These are phyloP conservation scores for Campoletis raptor DNA, from an alignment of 2,888 invertebrate genomes.

Conservation along the genomic window DNA sequence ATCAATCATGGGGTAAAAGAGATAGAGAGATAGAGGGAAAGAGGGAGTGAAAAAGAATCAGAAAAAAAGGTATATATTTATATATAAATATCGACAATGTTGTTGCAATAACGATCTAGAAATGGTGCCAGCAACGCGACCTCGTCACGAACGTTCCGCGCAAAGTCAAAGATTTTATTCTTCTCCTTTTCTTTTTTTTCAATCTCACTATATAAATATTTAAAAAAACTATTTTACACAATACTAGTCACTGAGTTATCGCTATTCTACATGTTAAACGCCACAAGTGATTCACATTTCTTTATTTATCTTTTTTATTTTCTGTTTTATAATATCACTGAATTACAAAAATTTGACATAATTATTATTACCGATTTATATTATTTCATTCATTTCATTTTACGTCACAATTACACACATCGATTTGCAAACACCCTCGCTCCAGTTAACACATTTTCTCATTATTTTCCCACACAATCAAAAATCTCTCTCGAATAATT, in stretches of 20 bases:
- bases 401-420: slow-evolving; percentile 43
- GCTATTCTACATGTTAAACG: slow-evolving; percentile 37
- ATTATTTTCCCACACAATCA: slow-evolving; percentile 13
- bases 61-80: neutral
- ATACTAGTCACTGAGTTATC: slow-evolving; percentile 35
- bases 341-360: slow-evolving; percentile 30
- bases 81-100: slow-evolving; percentile 1
- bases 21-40: neutral
- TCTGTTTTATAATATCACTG: slow-evolving; percentile 43
- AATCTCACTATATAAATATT: neutral
- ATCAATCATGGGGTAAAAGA: slow-evolving; percentile 17
- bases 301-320: slow-evolving; percentile 14
- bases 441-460: slow-evolving; percentile 48
- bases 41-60: neutral
- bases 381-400: slow-evolving; percentile 28
- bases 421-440: slow-evolving; percentile 24
- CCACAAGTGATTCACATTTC: slow-evolving; percentile 43
- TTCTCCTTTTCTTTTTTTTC: neutral
- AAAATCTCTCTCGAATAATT: slow-evolving; percentile 19
- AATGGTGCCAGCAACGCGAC: slow-evolving; percentile 68
- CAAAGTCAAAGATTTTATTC: slow-evolving; percentile 28
- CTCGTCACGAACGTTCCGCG: slow-evolving; percentile 73
- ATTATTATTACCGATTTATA: slow-evolving; percentile 11
- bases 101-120: slow-evolving; percentile 29
- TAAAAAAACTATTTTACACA: neutral